Base-by-base conservation (phyloP, 1,140 invertebrate genomes). In the Antheraea pernyi region DNA sequence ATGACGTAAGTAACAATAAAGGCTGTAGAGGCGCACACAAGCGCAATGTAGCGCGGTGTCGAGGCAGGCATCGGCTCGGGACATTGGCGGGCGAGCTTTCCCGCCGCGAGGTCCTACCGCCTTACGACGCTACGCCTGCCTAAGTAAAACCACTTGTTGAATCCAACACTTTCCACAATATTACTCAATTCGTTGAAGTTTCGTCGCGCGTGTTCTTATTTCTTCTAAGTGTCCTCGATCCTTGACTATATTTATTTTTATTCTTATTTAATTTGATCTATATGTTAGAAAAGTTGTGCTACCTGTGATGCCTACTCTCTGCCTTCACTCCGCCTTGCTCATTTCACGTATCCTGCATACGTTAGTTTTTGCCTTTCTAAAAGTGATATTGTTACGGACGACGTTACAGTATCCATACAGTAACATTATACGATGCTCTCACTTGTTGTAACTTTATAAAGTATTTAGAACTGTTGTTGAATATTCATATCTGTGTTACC, bases 401-500 rank as follows among this genome's bases (percentile, higher is more conserved):
- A 76, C 83, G 8, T 61, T 61, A 16, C 19, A 36, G 1, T 53
- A 53, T 53, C 83, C 73, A 81, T 74, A 75, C 39, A 42, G 39
- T 42, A 42, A 42, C 73, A 79, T 73, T 79, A 74, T 74, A 78
- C 80, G 71, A 79, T 76, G 77, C 78, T 74, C 30, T 30, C 11
- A 61, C 78, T 88, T 84, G 85, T 91, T 89, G 81, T 82, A 82
- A 88, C 79, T 89, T 89, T 89, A 46, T 88, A 78, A 87, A 85
- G 86, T 86, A 84, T 88, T 86, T 88, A 84, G 60, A 78, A 84
- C 83, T 87, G 82, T 90, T 89, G 84, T 87, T 86, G 69, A 82
- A 84, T 85, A 87, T 84, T 88, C 86, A 76, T 83, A 85, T 85
- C 88, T 91, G 84, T 91, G 86, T 90, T 91, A 91, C 82, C 87